Base-by-base conservation (phyloP, 2,888 invertebrate species). In the Podotricha telesiphe region DNA sequence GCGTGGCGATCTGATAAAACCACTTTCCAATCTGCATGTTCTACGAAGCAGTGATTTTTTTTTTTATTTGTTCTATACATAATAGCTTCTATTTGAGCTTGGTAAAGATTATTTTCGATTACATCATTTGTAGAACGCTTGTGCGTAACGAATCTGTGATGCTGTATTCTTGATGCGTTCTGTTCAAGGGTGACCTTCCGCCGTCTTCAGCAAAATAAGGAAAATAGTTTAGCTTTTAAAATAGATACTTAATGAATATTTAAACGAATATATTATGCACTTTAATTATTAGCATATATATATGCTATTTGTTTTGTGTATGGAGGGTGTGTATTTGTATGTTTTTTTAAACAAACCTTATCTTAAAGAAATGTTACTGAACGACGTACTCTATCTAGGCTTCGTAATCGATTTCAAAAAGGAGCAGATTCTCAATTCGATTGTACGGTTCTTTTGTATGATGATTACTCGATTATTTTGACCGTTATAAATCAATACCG, bases 11-110 rank as follows among this genome's bases (percentile, higher is more conserved):
- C 78, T 73, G 78, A 79, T 79, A 77, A 76, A 77, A 74, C 76
- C 72, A 75, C 78, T 78, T 79, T 79, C 79, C 76, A 77, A 79
- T 79, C 75, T 75, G 70, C 72, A 74, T 76, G 68, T 72, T 69
- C 70, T 63, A 40, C 58, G 47, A 56, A 68, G 37, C 40, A 47
- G 13, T 2, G n/a, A 8, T 37, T 42, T 53, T 47, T n/a, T n/a
- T 67, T 34, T 65, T 20, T 59, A 48, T 45, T 63, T 47, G 34
- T 56, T 63, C 34, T 19, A 22, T 34, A 62, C 34, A 48, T 34
- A 50, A 62, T 62, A 22, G 40, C 42, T 15, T 28, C 19, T 64
- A 51, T 64, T 64, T 53, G 15, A 45, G 19, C 15, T 22, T 28
- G 17, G 20, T 67, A 51, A 59, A 42, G 59, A 42, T 51, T 42